Evolutionary conservation across 2,888 invertebrate species (phyloP).

Genomic region (Macaria liturata): DNA sequence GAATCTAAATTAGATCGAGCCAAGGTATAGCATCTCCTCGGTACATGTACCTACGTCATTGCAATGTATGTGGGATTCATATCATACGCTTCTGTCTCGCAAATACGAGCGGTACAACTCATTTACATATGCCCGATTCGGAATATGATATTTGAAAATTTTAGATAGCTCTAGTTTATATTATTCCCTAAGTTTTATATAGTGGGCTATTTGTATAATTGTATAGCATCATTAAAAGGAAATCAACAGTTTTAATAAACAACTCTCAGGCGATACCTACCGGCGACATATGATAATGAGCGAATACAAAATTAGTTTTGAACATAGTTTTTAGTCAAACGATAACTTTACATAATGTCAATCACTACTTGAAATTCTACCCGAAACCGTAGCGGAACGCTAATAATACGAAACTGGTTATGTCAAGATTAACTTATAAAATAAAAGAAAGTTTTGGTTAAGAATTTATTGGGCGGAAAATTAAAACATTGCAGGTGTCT

Average conservation of each 20-base stretch:
- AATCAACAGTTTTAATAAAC: background rate
- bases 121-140: background rate
- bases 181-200: background rate
- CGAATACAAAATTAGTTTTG: conserved; percentile 2
- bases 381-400: conserved; percentile 7
- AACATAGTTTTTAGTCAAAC: conserved; percentile 2
- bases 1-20: conserved; percentile 6
- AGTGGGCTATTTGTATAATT: no score
- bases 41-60: conserved; percentile 5
- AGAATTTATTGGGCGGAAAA: conserved; percentile 12
- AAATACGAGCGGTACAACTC: background rate
- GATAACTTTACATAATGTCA: conserved; percentile 11
- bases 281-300: conserved; percentile 5
- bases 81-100: background rate
- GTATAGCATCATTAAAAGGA: background rate
- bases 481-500: conserved; percentile 3
- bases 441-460: conserved; percentile 10
- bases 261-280: background rate
- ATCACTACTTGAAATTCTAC: conserved; percentile 19
- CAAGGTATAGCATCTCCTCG: background rate
- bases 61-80: background rate
- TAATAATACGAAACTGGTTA: background rate
- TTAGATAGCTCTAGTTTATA: background rate
- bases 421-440: background rate
- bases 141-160: background rate